Evolutionary conservation across 35 echinoderm and acorn worm species (phyloP).

Genomic region (Apostichopus parvimensis): DNA sequence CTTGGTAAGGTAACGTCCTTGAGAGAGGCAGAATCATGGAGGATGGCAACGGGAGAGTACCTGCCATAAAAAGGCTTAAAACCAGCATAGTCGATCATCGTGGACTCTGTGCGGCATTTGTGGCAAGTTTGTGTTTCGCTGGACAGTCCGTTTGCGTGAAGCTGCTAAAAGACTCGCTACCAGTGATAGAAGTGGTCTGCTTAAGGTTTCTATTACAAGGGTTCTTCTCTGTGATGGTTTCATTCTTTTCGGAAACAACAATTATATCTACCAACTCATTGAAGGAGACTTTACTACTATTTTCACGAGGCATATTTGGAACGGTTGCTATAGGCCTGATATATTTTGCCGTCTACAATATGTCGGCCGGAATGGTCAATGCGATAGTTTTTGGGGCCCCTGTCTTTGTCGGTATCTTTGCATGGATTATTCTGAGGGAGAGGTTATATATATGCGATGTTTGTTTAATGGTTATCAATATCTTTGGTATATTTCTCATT

Average conservation of each 20-base stretch:
- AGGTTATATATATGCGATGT: conserved; percentile 29
- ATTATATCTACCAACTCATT: not conserved
- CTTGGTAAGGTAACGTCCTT: not conserved
- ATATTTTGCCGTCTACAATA: conserved; percentile 57
- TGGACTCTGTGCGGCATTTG: not conserved
- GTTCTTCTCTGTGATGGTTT: conserved; percentile 1
- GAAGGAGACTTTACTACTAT: not conserved
- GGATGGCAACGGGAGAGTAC: not conserved
- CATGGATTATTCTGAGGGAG: conserved; percentile 57
- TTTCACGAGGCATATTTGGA: conserved; percentile 24
- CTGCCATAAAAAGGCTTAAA: not conserved
- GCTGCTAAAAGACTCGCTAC: conserved; percentile 1
- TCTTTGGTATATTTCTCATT: conserved; percentile 49
- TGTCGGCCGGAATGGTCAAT: conserved; percentile 43
- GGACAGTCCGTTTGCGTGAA: conserved; percentile 22
- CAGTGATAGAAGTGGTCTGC: conserved; percentile 20
- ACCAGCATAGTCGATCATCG: not conserved
- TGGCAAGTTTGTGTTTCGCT: conserved; percentile 22
- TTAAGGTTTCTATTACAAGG: conserved; percentile 27
- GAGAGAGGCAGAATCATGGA: not conserved
- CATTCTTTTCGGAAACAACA: not conserved
- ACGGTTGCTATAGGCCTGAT: conserved; percentile 38
- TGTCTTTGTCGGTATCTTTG: conserved; percentile 59
- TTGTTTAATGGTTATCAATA: conserved; percentile 17
- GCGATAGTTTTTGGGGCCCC: conserved; percentile 41